Evolutionary conservation across 2,113 vertebrate genomes (phyloP), one percentile per base, ranked within the genome.

Genomic region (Bungarus multicinctus): DNA sequence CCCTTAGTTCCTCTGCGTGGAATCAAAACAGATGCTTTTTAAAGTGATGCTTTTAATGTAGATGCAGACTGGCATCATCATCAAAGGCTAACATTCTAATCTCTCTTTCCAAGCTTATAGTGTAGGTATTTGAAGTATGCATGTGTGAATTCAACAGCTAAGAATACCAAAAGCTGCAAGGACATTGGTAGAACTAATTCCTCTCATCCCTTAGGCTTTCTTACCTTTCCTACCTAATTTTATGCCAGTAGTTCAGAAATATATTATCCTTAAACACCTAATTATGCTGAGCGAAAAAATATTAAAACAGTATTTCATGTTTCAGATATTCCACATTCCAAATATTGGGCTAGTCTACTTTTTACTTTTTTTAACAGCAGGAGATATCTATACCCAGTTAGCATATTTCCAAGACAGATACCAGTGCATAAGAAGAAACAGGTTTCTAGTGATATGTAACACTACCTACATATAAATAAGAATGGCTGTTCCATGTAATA

Each of bases 21-120:
- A 95, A 93, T 58, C 88, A 94, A 96, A 96, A 95, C 25, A 54
- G 93, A 94, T 93, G 58, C 89, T 95, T 92, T 91, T 92, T 96
- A 94, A 93, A 94, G 91, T 6, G 88, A 57, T 91, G 91, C 91
- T 96, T 96, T 96, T 94, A 94, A 93, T 94, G 91, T 54, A 95
- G 94, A 95, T 93, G 90, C 4, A 91, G 92, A 23, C 58, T 85
- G 95, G 93, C 91, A 81, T 9, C 89, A 27, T 12, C 93, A 94
- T 93, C 94, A 96, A 96, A 95, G 74, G 88, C 89, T 93, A 89
- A 39, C 94, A 92, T 2, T 92, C 55, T 53, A 89, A 90, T 87
- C 94, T 27, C 10, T 45, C 30, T 30, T 88, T 25, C 30, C 93
- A 89, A 91, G 88, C 57, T 95, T 96, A 93, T 94, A 92, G 93